A percentile compares a stretch with the other conserved stretches of the same genome.
Conservation (phyloP, 2,797 vertebrate genomes). For the Argya squamiceps region DNA sequence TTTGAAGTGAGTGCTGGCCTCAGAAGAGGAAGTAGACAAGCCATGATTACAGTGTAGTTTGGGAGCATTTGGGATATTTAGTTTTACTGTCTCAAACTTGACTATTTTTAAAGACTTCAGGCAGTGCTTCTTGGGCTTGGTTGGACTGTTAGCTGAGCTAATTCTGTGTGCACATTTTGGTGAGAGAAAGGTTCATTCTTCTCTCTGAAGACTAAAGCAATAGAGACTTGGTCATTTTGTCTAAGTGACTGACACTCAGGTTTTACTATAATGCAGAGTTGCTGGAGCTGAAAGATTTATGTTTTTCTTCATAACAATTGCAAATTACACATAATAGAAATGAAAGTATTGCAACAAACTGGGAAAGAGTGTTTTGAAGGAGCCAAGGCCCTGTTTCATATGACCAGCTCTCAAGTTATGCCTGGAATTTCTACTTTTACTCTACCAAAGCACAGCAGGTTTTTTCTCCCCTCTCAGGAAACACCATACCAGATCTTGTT, state of each 20-base stretch:
- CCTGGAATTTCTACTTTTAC: conserved; percentile 28
- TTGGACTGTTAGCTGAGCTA: background rate
- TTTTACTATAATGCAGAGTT: background rate
- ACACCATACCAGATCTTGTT: background rate
- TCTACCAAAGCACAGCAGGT: background rate
- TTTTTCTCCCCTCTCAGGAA: background rate
- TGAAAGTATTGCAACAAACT: background rate
- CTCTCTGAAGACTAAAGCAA: background rate
- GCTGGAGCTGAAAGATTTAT: background rate
- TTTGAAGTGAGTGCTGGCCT: background rate
- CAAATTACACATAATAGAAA: background rate
- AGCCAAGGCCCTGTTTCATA: background rate
- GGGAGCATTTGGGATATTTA: background rate
- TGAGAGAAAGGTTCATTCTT: background rate
- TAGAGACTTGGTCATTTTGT: background rate
- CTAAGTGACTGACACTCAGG: background rate
- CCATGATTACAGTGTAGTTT: background rate
- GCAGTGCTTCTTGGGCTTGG: background rate
- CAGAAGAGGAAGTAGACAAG: background rate
- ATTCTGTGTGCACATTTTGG: background rate
- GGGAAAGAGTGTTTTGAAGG: background rate
- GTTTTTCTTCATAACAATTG: background rate
- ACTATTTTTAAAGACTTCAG: background rate
- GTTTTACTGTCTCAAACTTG: background rate
- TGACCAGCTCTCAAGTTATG: conserved; percentile 3